A percentile compares a stretch with the other conserved stretches of the same genome.
Evolutionary conservation across 2,113 vertebrate genomes (phyloP).

Genomic region (Xyliphius kryptos): DNA sequence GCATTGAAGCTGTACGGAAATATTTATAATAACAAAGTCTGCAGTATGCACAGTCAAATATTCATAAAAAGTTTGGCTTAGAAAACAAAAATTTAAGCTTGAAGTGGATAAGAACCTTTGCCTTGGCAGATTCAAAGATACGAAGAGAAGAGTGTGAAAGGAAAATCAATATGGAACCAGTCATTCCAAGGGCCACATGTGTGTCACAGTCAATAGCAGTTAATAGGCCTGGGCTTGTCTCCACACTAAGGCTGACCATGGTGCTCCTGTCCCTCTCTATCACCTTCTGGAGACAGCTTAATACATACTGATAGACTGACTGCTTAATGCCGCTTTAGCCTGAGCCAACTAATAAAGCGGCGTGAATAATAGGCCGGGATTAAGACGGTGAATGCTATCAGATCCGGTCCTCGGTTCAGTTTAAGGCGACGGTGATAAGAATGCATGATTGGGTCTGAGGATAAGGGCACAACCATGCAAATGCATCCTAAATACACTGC

Average conservation of each 20-base stretch:
- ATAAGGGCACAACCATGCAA: slow-evolving; percentile 12
- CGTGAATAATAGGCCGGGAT: slow-evolving; percentile 37
- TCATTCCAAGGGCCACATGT: slow-evolving; percentile 96
- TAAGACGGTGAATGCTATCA: slow-evolving; percentile 27
- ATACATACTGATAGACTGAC: slow-evolving; percentile 69
- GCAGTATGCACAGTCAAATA: neutral
- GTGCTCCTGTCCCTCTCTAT: slow-evolving; percentile 47
- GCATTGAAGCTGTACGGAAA: neutral
- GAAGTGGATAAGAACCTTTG: slow-evolving; percentile 96
- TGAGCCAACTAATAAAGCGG: slow-evolving; percentile 49
- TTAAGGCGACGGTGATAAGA: slow-evolving; percentile 14
- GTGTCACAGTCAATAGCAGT: slow-evolving; percentile 99
- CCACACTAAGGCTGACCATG: slow-evolving; percentile 71
- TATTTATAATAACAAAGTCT: neutral
- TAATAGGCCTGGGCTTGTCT: slow-evolving; percentile 90
- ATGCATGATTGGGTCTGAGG: slow-evolving; percentile 19
- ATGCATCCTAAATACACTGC: too few relatives aligned
- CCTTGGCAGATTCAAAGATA: slow-evolving; percentile 79
- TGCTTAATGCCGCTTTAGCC: slow-evolving; percentile 60
- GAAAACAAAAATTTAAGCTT: slow-evolving; percentile 67
- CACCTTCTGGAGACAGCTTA: slow-evolving; percentile 63
- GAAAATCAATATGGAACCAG: slow-evolving; percentile 97
- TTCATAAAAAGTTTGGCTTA: neutral
- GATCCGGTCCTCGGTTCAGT: slow-evolving; percentile 25
- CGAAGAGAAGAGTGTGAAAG: slow-evolving; percentile 90